Conservation (phyloP, 2,888 invertebrate genomes). For the Pyrochroa serraticornis region DNA sequence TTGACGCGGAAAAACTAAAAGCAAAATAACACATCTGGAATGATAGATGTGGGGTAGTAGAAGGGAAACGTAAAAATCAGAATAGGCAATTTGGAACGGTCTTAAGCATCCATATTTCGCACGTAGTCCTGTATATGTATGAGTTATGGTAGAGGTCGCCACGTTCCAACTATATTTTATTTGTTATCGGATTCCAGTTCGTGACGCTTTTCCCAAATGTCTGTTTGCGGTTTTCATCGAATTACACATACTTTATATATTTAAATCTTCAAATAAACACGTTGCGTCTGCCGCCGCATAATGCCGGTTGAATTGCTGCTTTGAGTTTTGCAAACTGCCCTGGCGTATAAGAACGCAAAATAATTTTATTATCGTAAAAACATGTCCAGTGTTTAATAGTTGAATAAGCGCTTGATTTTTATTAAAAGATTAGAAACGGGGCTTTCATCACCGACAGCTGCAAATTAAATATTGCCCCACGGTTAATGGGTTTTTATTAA, state of each 20-base stretch:
- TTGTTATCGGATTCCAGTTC: constrained; percentile 59
- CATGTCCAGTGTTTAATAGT: neutral
- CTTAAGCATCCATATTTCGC: constrained; percentile 58
- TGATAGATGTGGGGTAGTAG: constrained; percentile 40
- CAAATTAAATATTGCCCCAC: constrained; percentile 23
- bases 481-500: constrained; percentile 34
- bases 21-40: constrained; percentile 34
- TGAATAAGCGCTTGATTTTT: neutral
- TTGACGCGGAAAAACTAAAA: constrained; percentile 20
- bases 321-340: constrained; percentile 11
- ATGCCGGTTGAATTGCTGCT: neutral
- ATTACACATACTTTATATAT: constrained; percentile 52
- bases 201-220: constrained; percentile 58
- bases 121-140: constrained; percentile 56
- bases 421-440: neutral
- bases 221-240: constrained; percentile 56
- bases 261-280: constrained; percentile 39
- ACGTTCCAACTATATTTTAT: constrained; percentile 59
- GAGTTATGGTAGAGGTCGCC: constrained; percentile 56
- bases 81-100: constrained; percentile 54
- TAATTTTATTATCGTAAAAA: constrained; percentile 8
- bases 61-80: constrained; percentile 50
- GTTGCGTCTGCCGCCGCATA: constrained; percentile 27
- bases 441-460: constrained; percentile 2
- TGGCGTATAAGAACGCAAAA: neutral